Base-by-base conservation (phyloP, 2,113 vertebrate genomes). In the Corvus cornix region DNA sequence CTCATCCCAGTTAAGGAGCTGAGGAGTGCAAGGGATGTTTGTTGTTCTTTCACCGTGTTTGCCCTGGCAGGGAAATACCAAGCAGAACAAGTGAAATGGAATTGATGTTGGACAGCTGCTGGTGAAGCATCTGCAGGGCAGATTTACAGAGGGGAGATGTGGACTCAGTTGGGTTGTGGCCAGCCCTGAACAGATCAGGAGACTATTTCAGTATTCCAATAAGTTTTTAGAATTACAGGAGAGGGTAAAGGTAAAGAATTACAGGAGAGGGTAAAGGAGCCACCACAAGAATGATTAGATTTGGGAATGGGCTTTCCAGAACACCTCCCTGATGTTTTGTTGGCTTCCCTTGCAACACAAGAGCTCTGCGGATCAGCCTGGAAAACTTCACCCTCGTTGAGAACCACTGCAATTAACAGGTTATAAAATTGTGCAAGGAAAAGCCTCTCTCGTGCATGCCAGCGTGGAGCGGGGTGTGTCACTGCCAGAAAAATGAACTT, bases 31-130 rank as follows among this genome's bases (percentile, higher is more conserved):
- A 13, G 31, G 53, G 46, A 53, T 73, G 55, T 77, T 91, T 53
- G 66, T 44, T 92, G 59, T 89, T 39, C 52, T 72, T 74, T 28
- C 0, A 0, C 48, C 0, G 0, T 31, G 31, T 68, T 60, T 85
- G 58, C 62, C 49, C 56, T 80, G 70, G 82, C 84, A 59, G 55
- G 70, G 67, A 75, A 91, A 76, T 62, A 51, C 67, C 58, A 26
- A 41, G 20, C 31, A 31, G 63, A 66, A 6, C 14, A 64, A 55
- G 37, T 70, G 60, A 84, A 69, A 53, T 49, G 31, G 55, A 60
- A 30, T 33, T 23, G 48, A 24, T 46, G 48, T 51, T 49, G 52
- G 80, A 68, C 76, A 69, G 59, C 78, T 79, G 28, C 85, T 73
- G 3, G 59, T n/a, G 85, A 24, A 85, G 80, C 68, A 69, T 83